Base-by-base conservation (phyloP, 2,113 vertebrate genomes). In the Scartelaos histophorus region DNA sequence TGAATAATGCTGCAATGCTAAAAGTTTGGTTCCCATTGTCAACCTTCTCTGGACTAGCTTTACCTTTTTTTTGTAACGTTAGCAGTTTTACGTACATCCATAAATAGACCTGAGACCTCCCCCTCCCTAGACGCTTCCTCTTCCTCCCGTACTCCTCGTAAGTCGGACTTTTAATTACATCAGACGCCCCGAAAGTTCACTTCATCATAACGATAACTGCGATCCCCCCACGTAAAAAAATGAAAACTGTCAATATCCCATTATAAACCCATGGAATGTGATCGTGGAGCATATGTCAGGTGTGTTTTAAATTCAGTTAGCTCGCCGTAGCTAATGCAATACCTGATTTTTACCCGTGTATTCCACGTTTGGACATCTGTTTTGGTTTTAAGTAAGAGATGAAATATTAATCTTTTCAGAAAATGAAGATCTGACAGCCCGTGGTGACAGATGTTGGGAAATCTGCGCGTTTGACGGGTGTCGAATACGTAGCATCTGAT, bases 191-290 rank as follows among this genome's bases (percentile, higher is more conserved):
- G 76, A 85, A 85, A 86, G 89, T 89, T 84, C 88, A 82, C 90
- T 88, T 85, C 56, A 1, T 15, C 56, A 0, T 13, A 10, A 21
- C 9, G 51, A 54, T 49, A 51, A 17, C n/a, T 21, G n/a, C 56
- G 12, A 9, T 22, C 22, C 54, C 54, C 12, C 21, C 6, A 2
- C 12, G 21, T 25, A 13, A 85, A 85, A 85, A 85, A 88, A 90
- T 87, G 82, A 87, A 88, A 85, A 82, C 82, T 85, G 90, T 91
- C 90, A 75, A 90, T 91, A 91, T 84, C 80, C 87, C 87, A 87
- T 90, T 90, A 89, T 75, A 88, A 73, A 82, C 82, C 89, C 74
- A 83, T 80, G 84, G 85, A 82, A 81, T 67, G 67, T 81, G 89
- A 90, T 88, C 79, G 90, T 80, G 82, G 79, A 72, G 81, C 87